Conservation (phyloP, 2,888 invertebrate genomes). For the Dysmachus trigonus region DNA sequence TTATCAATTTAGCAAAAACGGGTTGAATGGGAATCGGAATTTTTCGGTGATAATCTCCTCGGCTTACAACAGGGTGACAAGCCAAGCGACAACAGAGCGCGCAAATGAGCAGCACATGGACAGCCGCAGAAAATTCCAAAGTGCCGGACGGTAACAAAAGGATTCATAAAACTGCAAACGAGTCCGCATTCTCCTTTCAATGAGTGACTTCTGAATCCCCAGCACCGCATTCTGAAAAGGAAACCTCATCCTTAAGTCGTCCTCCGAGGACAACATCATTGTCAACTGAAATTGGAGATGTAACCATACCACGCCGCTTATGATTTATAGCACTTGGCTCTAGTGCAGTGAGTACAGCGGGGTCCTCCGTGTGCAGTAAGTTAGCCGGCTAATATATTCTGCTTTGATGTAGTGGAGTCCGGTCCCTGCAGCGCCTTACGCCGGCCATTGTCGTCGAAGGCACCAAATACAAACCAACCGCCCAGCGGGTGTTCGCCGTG, state of each 20-base stretch:
- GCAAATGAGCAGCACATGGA: neutral
- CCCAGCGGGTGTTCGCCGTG: conserved; percentile 48
- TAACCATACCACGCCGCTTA: conserved; percentile 42
- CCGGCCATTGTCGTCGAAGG: conserved; percentile 47
- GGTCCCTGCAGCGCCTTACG: conserved; percentile 22
- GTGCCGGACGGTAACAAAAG: neutral
- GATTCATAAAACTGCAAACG: neutral
- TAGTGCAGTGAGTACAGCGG: too few relatives aligned
- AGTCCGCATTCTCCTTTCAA: neutral
- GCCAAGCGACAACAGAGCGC: neutral
- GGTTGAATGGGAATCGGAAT: conserved; percentile 17
- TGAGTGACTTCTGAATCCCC: neutral
- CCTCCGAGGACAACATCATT: conserved; percentile 45
- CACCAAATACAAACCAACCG: conserved; percentile 46
- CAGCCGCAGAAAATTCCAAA: neutral
- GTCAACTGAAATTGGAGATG: conserved; percentile 48
- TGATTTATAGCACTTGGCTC: conserved; percentile 24
- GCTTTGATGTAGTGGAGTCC: neutral
- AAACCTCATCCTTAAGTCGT: neutral
- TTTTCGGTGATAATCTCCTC: conserved; percentile 37
- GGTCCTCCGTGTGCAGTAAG: neutral
- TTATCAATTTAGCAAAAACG: conserved; percentile 5
- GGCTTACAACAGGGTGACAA: neutral
- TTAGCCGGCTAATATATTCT: neutral
- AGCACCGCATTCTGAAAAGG: neutral